These are phyloP conservation scores for Apamea anceps DNA, from an alignment of 2,888 invertebrate species.

Conservation along the genomic window DNA sequence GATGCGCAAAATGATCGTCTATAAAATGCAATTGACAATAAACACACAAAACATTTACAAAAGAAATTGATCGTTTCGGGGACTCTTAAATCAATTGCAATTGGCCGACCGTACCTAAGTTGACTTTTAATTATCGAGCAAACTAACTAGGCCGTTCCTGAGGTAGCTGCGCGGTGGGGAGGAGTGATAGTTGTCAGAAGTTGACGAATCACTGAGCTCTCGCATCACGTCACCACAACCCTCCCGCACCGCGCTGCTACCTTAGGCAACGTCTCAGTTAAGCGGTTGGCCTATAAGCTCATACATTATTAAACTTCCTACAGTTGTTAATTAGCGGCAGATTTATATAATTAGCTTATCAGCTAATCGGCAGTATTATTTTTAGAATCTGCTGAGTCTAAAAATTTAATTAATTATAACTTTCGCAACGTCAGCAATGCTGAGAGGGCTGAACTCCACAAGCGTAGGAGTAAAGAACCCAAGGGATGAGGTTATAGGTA, in stretches of 20 bases:
- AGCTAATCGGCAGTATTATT: conserved; percentile 14
- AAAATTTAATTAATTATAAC: no score
- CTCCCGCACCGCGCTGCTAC: no score
- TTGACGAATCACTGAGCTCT: no score
- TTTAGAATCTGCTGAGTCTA: not conserved
- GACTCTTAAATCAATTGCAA: no score
- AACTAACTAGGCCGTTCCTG: not conserved
- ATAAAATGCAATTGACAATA: not conserved
- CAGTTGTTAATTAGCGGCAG: not conserved
- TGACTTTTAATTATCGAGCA: not conserved
- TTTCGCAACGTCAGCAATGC: conserved; percentile 7
- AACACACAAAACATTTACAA: not conserved
- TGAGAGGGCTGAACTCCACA: not conserved
- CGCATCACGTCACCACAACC: no score
- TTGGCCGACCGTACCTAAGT: not conserved
- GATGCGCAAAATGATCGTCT: not conserved
- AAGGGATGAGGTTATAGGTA: not conserved
- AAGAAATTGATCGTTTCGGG: not conserved
- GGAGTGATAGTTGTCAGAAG: no score
- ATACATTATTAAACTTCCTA: not conserved
- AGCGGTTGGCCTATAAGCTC: not conserved
- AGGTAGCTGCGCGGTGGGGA: no score
- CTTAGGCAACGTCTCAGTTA: no score
- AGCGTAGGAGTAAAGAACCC: conserved; percentile 7
- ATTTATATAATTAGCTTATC: conserved; percentile 6